These are phyloP conservation scores for Pelecanus crispus DNA, from an alignment of 2,113 vertebrate genomes.

Conservation along the genomic window DNA sequence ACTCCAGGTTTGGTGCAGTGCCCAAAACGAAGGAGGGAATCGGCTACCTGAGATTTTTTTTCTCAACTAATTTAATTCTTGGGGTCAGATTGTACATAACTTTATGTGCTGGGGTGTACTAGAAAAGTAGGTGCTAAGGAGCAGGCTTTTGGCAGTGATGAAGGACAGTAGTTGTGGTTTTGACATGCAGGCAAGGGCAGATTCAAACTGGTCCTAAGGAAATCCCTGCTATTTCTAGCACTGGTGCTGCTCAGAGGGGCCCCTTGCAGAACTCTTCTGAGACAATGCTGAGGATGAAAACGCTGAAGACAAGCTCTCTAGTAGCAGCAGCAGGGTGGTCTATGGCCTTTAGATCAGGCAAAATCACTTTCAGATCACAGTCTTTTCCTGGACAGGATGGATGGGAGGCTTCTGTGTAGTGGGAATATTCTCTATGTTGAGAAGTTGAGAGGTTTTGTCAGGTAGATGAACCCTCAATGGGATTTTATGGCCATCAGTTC, in stretches of 20 bases:
- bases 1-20: rapidly evolving
- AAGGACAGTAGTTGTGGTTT: background rate
- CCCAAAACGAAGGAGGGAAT: background rate
- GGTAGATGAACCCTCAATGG: background rate
- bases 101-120: background rate
- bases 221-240: background rate
- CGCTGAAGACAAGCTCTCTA: background rate
- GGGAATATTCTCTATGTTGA: background rate
- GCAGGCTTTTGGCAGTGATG: background rate
- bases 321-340: background rate
- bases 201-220: background rate
- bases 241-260: rapidly evolving
- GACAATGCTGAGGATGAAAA: background rate
- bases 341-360: background rate
- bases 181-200: too few species aligned
- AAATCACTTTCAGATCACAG: background rate
- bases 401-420: background rate
- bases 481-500: background rate
- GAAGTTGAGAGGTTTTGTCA: background rate
- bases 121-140: background rate
- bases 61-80: background rate
- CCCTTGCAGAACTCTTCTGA: background rate
- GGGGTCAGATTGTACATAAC: background rate
- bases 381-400: background rate
- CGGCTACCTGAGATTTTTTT: background rate